A percentile compares a stretch with the other conserved stretches of the same genome.
Evolutionary conservation across 1,140 invertebrate genomes (phyloP).

Genomic region (Globodera ellingtonae): DNA sequence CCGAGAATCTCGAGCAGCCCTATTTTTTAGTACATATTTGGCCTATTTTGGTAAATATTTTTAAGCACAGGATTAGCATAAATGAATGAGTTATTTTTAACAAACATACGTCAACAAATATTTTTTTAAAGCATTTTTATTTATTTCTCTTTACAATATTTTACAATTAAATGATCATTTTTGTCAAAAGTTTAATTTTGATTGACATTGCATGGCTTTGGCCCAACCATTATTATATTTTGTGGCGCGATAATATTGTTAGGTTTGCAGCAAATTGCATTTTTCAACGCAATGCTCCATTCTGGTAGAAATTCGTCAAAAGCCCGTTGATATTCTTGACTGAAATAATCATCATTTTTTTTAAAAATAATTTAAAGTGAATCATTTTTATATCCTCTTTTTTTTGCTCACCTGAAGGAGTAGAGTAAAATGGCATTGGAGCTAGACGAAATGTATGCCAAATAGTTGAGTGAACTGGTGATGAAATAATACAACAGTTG

Average conservation of each 20-base stretch:
- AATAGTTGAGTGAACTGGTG: slow-evolving; percentile 6
- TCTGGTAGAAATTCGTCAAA: slow-evolving; percentile 12
- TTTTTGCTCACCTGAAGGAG: neutral
- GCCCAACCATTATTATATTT: neutral
- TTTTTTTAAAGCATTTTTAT: no score
- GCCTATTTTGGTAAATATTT: no score
- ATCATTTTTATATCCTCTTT: neutral
- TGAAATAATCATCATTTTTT: neutral
- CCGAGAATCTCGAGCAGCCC: no score
- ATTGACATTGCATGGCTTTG: neutral
- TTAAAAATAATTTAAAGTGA: neutral
- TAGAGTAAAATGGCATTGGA: slow-evolving; percentile 19
- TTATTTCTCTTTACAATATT: no score
- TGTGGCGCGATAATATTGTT: neutral
- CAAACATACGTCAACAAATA: no score
- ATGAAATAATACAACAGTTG: neutral
- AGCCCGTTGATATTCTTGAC: slow-evolving; percentile 11
- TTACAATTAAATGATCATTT: no score
- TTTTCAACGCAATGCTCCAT: neutral
- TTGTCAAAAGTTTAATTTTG: no score
- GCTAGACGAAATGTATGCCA: slow-evolving; percentile 16
- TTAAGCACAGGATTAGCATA: no score
- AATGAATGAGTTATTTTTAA: no score
- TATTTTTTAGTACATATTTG: no score
- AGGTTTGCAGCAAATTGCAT: neutral